phyloP scores from a whole-genome alignment of 92 coral and sea anemone genomes.

The Anthopleura xanthogrammica region DNA sequence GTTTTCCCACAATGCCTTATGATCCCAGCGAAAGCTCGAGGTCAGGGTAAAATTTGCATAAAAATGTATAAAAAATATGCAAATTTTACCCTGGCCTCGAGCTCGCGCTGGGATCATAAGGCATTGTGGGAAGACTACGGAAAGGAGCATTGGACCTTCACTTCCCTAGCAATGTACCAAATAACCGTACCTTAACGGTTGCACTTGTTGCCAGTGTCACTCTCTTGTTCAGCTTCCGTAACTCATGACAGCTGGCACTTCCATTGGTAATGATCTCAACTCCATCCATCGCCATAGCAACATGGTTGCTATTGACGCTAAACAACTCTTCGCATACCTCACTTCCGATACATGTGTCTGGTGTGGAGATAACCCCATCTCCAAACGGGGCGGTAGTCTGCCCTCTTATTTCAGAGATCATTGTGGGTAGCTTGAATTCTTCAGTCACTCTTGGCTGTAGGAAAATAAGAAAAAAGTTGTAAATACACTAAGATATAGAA shows the following conservation, averaged over 20 bases:
- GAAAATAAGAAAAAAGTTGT: too few relatives aligned
- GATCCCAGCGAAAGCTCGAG: too few relatives aligned
- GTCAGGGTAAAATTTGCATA: too few relatives aligned
- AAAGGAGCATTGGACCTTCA: too few relatives aligned
- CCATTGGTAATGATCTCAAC: slow-evolving; percentile 90
- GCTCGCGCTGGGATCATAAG: too few relatives aligned
- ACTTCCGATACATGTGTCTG: slow-evolving; percentile 86
- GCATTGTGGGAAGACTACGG: too few relatives aligned
- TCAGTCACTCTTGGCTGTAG: slow-evolving; percentile 70
- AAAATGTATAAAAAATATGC: too few relatives aligned
- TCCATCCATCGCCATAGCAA: slow-evolving; percentile 86
- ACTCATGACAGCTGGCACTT: slow-evolving; percentile 86
- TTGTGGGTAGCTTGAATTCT: slow-evolving; percentile 77
- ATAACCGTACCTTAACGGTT: slow-evolving; percentile 65
- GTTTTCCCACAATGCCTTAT: too few relatives aligned
- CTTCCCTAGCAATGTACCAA: too few relatives aligned
- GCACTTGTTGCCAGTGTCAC: slow-evolving; percentile 69
- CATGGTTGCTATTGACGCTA: slow-evolving; percentile 58
- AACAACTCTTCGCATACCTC: slow-evolving; percentile 91
- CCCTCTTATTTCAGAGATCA: slow-evolving; percentile 88
- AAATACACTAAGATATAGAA: too few relatives aligned
- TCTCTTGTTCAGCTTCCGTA: slow-evolving; percentile 74
- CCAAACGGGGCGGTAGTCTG: slow-evolving; percentile 96
- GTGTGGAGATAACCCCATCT: slow-evolving; percentile 87
- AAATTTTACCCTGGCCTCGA: too few relatives aligned